Evolutionary conservation across 92 coral and sea anemone genomes (phyloP).

Genomic region (Actinernus sp.): DNA sequence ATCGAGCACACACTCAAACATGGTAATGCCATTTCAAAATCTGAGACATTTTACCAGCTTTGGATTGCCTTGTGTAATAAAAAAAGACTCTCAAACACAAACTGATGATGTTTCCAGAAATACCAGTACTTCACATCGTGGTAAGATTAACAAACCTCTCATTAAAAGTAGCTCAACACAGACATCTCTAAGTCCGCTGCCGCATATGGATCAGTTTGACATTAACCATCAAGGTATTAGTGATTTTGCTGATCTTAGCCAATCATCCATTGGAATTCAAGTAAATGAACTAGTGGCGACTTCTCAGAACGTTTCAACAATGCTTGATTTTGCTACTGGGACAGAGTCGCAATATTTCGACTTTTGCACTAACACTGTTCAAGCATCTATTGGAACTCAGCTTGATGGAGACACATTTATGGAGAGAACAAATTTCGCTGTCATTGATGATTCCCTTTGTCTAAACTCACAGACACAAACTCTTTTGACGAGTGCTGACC

Average conservation of each 20-base stretch:
- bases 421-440: not conserved
- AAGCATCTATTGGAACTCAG: slow-evolving; percentile 71
- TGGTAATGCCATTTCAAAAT: not conserved
- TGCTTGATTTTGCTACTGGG: slow-evolving; percentile 29
- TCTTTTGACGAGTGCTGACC: slow-evolving; percentile 36
- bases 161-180: slow-evolving; percentile 12
- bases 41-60: too few relatives aligned
- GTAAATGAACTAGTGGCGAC: not conserved
- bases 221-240: not conserved
- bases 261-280: slow-evolving; percentile 32
- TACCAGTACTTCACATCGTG: too few relatives aligned
- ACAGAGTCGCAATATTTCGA: slow-evolving; percentile 8
- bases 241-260: slow-evolving; percentile 2
- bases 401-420: slow-evolving; percentile 33
- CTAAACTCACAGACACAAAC: slow-evolving; percentile 73
- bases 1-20: too few relatives aligned
- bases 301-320: slow-evolving; percentile 9
- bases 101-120: not conserved
- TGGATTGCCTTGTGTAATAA: not conserved
- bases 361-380: slow-evolving; percentile 1
- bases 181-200: not conserved
- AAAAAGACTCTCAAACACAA: slow-evolving; percentile 21
- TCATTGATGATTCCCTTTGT: slow-evolving; percentile 15
- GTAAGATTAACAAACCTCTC: not conserved
- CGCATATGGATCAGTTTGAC: not conserved